Evolutionary conservation across 2,113 vertebrate genomes (phyloP), one percentile per base, ranked within the genome.

Genomic region (Antechinus flavipes): DNA sequence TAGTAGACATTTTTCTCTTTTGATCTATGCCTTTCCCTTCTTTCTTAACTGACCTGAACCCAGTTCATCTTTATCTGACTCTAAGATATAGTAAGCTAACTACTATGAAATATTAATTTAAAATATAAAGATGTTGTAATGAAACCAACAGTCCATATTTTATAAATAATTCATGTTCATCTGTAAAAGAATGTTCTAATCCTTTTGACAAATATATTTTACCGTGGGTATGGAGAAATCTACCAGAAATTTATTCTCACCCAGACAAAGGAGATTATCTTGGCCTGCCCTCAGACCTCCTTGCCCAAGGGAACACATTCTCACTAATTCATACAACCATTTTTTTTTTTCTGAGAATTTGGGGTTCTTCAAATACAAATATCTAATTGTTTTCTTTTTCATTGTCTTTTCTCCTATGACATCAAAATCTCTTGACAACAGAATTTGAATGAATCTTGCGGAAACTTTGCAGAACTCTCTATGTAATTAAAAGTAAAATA

Each of bases 401-500:
- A 76, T 22, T 76, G 68, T 84, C 19, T 84, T 22, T 42, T 19
- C 2, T 2, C n/a, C 68, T 84, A 42, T 84, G n/a, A 84, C 68
- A 84, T 42, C 35, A 42, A 68, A 68, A 68, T 35, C 61, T 30
- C 61, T 23, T 42, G 35, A 84, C 35, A 42, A 91, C 2, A 90
- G 90, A 24, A 93, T 91, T 52, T 93, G 56, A 23, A 50, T 61
- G 94, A 11, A 26, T 97, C 96, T 97, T 84, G 93, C 96, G 26
- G 61, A 3, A 89, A 76, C n/a, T 25, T 96, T 56, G 54, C 92
- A 24, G 22, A 58, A 53, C 23, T 92, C 1, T 94, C 23, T 84
- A 89, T 95, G 94, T 91, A 94, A 16, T 49, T 53, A 95, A 95
- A 94, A 61, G 90, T 26, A 89, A 50, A 0, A 0, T 95, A 93